Percentiles rank a stretch among this genome's conserved stretches.
Evolutionary conservation across 1,140 invertebrate species (phyloP).

Genomic region (Scaptomyza pallida): DNA sequence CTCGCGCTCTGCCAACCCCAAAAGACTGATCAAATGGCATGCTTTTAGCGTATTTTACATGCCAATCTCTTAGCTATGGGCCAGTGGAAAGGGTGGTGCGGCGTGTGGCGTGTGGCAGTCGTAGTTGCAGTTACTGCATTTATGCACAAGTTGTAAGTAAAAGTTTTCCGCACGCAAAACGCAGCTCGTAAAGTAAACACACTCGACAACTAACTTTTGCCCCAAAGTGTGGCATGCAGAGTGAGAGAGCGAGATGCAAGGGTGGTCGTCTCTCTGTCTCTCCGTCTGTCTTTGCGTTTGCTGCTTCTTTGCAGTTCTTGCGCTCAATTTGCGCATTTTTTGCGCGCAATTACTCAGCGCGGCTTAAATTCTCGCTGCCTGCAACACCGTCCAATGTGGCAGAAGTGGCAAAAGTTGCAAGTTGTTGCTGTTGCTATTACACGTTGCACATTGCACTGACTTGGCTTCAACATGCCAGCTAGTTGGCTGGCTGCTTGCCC

Average conservation of each 20-base stretch:
- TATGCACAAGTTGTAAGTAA: constrained; percentile 76
- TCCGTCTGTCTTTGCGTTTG: background rate
- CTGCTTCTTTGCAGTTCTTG: constrained; percentile 55
- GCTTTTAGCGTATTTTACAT: constrained; percentile 81
- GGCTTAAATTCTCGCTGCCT: constrained; percentile 65
- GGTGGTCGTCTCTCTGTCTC: no score
- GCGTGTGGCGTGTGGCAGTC: background rate
- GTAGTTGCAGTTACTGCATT: constrained; percentile 64
- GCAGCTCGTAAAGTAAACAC: constrained; percentile 80
- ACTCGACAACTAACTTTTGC: constrained; percentile 76
- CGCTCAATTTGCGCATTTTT: constrained; percentile 82
- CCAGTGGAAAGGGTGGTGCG: background rate
- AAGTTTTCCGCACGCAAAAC: constrained; percentile 80
- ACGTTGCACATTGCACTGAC: constrained; percentile 31
- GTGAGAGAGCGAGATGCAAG: background rate
- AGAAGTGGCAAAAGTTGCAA: constrained; percentile 19
- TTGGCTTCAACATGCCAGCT: constrained; percentile 70
- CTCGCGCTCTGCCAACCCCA: background rate
- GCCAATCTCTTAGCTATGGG: constrained; percentile 62
- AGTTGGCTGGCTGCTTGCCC: constrained; percentile 6
- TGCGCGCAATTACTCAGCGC: constrained; percentile 79
- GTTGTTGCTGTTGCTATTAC: constrained; percentile 5
- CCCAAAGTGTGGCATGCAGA: constrained; percentile 4
- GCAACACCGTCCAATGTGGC: constrained; percentile 11
- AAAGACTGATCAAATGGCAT: constrained; percentile 61